phyloP scores from a whole-genome alignment of 2,113 vertebrate genomes.

The Pomatorhinus ruficollis region DNA sequence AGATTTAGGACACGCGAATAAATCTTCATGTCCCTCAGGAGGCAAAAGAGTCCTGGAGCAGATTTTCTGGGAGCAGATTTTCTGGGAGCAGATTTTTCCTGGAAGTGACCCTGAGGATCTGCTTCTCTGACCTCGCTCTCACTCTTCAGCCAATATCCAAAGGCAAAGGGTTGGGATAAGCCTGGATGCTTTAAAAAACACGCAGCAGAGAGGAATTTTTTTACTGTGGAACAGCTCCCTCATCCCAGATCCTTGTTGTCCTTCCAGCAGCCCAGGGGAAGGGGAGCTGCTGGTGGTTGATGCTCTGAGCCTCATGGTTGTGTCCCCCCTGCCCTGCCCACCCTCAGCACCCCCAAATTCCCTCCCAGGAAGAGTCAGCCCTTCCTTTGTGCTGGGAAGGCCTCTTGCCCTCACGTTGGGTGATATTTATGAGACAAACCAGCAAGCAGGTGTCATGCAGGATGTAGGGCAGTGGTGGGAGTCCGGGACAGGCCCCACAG shows the following conservation, averaged over 20 bases:
- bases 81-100: neutral
- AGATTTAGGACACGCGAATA: neutral
- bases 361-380: rapidly evolving
- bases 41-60: neutral
- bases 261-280: neutral
- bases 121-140: neutral
- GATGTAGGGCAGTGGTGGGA: neutral
- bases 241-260: neutral
- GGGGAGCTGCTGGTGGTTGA: neutral
- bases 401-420: rapidly evolving
- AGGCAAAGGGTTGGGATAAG: neutral
- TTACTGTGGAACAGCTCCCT: neutral
- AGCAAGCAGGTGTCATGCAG: rapidly evolving
- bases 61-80: neutral
- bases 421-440: rapidly evolving
- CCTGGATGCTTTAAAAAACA: neutral
- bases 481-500: neutral
- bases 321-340: neutral
- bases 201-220: neutral
- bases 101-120: neutral
- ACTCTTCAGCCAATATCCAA: neutral
- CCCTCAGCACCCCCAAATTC: neutral
- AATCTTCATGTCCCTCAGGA: rapidly evolving
- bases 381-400: neutral
- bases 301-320: neutral